Conservation (phyloP, 2,888 invertebrate species). For the Agriotes lineatus region DNA sequence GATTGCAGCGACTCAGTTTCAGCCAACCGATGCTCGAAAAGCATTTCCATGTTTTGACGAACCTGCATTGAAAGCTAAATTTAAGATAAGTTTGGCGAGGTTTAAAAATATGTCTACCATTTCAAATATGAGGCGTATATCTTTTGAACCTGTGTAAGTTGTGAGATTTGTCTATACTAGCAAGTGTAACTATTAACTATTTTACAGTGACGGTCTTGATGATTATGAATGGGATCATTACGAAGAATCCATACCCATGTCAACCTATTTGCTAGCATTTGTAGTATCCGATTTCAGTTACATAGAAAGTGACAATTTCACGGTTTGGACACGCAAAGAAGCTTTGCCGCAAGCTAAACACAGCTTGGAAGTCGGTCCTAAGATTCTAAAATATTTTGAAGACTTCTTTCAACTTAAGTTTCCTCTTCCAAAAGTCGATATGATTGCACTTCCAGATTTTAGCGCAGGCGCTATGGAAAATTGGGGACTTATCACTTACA, state of each 20-base stretch:
- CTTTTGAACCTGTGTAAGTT: slow-evolving; percentile 70
- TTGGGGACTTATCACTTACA: slow-evolving; percentile 85
- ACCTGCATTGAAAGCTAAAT: slow-evolving; percentile 84
- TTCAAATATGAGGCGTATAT: slow-evolving; percentile 80
- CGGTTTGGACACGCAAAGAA: slow-evolving; percentile 79
- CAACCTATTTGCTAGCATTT: slow-evolving; percentile 90
- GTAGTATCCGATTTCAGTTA: slow-evolving; percentile 82
- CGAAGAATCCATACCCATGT: slow-evolving; percentile 85
- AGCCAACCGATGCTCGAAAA: slow-evolving; percentile 83
- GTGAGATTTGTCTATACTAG: background rate
- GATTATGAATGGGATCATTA: slow-evolving; percentile 84
- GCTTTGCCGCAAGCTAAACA: slow-evolving; percentile 80
- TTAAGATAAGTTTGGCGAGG: slow-evolving; percentile 82
- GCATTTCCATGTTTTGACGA: slow-evolving; percentile 93
- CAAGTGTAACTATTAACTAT: background rate
- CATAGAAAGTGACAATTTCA: slow-evolving; percentile 71
- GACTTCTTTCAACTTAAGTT: slow-evolving; percentile 82
- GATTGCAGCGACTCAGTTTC: slow-evolving; percentile 86
- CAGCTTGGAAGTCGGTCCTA: slow-evolving; percentile 82
- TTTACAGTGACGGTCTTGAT: slow-evolving; percentile 68
- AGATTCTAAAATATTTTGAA: slow-evolving; percentile 78
- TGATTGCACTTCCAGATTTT: slow-evolving; percentile 94
- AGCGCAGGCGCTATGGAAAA: slow-evolving; percentile 92
- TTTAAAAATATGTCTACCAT: slow-evolving; percentile 79
- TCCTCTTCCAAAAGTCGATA: slow-evolving; percentile 86